Evolutionary conservation across 2,113 vertebrate genomes (phyloP), one percentile per base, ranked within the genome.

Genomic region (Notiomystis cincta): DNA sequence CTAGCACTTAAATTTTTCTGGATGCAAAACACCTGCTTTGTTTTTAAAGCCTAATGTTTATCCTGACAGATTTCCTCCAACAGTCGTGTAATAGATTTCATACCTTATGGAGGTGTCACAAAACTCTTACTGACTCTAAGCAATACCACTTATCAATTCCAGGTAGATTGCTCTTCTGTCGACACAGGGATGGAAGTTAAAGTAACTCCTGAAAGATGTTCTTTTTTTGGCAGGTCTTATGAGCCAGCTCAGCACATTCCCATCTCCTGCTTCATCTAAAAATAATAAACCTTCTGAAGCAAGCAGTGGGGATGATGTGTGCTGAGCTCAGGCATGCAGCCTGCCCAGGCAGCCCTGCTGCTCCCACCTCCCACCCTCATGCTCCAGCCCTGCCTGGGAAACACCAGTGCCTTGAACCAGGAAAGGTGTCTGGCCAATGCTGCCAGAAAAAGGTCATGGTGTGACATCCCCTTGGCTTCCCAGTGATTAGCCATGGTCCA

Each of bases 231-330:
- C 89, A 90, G 80, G 87, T 78, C 95, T 89, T 75, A 27, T 21
- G 86, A 94, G 91, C 94, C 60, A 9, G 77, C 89, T 96, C 96
- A 95, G 94, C 93, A 95, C 76, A 90, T 88, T 75, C 88, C 90
- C 82, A 91, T 82, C 76, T 93, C 96, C 38, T 77, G 92, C 95
- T 96, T 87, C 31, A 1, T 83, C 95, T 96, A 96, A 94, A 97
- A 97, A 98, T 94, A 97, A 97, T 84, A 96, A 97, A 54, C 58
- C 48, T 58, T 94, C 73, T 2, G 2, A 81, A 64, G 85, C 1
- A 1, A 92, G 92, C 25, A 1, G 76, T 22, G 3, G 21, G 83
- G 84, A 58, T 84, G 86, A 93, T 75, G 60, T 13, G 35, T 51
- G 90, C 64, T 20, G 66, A 61, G 76, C 13, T 6, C 86, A 90